Conservation (phyloP, 2,888 invertebrate species). For the Nemurella pictetii region DNA sequence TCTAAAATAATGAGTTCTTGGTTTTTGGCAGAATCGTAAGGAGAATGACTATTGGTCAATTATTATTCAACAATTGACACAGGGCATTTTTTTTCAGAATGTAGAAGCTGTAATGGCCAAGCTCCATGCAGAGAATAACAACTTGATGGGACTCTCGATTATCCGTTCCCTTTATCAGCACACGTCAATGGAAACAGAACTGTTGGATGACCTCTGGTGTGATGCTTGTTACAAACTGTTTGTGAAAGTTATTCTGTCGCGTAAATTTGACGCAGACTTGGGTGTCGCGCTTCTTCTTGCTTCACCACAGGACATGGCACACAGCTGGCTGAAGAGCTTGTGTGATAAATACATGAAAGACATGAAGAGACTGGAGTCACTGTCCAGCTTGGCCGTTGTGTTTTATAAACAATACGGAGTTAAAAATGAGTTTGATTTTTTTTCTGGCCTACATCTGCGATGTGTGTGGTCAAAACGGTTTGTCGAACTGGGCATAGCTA, state of each 20-base stretch:
- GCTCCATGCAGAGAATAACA: conserved; percentile 46
- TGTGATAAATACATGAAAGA: conserved; percentile 41
- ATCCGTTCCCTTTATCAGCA: conserved; percentile 45
- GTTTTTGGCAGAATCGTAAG: too few relatives aligned
- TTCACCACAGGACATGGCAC: conserved; percentile 46
- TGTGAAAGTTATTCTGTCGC: conserved; percentile 49
- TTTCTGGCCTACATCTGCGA: background rate
- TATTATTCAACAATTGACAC: too few relatives aligned
- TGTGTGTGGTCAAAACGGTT: conserved; percentile 18
- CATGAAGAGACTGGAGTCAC: background rate
- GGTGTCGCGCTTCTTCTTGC: conserved; percentile 50
- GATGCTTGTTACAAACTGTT: conserved; percentile 47
- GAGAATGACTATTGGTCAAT: too few relatives aligned
- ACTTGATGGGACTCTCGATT: conserved; percentile 46
- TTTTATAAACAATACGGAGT: background rate
- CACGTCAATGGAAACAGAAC: conserved; percentile 46
- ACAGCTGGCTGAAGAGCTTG: conserved; percentile 45
- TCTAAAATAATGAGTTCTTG: background rate
- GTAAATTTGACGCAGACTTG: conserved; percentile 50
- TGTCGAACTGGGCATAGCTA: background rate
- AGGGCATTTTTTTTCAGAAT: too few relatives aligned
- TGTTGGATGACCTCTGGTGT: conserved; percentile 41
- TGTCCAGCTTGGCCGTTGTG: background rate
- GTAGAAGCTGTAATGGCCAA: conserved; percentile 37
- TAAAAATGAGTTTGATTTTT: background rate